Conservation (phyloP, 2,113 vertebrate genomes). For the Hepsetus odoe region DNA sequence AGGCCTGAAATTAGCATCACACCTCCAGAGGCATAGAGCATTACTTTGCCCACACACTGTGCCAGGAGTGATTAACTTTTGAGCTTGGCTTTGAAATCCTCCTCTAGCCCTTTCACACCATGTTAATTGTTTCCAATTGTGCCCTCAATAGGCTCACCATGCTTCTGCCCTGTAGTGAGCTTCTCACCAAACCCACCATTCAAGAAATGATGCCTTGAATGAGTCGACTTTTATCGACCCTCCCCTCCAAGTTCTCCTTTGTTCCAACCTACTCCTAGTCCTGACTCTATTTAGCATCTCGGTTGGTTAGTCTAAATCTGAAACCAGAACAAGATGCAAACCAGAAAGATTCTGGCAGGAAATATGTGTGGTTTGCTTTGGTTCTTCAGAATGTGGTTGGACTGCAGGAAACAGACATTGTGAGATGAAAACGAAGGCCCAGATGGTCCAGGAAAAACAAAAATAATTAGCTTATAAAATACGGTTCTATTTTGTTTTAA, state of each 20-base stretch:
- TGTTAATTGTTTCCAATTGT: constrained; percentile 53
- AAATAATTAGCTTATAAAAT: no score
- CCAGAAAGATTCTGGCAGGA: no score
- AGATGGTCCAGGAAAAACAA: no score
- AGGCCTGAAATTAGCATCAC: constrained; percentile 56
- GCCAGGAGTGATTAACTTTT: constrained; percentile 53
- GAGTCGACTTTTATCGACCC: constrained; percentile 13
- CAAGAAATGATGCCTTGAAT: background rate
- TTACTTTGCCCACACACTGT: constrained; percentile 20
- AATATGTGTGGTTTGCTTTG: no score
- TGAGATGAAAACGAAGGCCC: no score
- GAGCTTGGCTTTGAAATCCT: constrained; percentile 47
- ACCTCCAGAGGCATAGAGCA: constrained; percentile 36
- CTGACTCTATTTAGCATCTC: background rate
- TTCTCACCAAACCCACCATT: constrained; percentile 1
- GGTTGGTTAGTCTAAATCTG: background rate
- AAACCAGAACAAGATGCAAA: no score
- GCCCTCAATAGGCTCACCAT: constrained; percentile 31
- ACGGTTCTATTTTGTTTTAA: no score
- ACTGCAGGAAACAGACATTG: no score
- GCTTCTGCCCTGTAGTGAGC: constrained; percentile 20
- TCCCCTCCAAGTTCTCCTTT: background rate
- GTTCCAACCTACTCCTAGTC: no score
- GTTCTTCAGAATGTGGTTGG: no score
- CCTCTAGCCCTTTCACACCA: constrained; percentile 41